Evolutionary conservation across 2,113 vertebrate species (phyloP).

Genomic region (Lethenteron camtschaticum): DNA sequence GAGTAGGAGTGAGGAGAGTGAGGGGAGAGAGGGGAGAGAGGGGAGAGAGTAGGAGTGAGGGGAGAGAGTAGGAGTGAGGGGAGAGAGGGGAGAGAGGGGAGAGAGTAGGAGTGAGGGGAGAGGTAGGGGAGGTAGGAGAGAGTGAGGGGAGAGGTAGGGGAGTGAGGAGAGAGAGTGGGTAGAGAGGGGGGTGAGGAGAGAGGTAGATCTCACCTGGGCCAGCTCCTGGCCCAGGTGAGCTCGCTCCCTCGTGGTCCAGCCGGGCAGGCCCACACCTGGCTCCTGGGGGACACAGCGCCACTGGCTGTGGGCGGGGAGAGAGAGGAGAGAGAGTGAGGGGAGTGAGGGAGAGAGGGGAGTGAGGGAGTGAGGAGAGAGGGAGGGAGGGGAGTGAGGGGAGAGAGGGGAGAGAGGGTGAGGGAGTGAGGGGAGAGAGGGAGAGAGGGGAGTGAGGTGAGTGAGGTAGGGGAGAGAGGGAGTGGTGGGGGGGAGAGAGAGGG

Average conservation of each 20-base stretch:
- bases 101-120: too few species aligned
- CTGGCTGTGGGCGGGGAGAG: too few species aligned
- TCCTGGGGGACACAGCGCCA: too few species aligned
- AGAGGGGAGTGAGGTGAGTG: background rate
- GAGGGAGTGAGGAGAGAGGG: background rate
- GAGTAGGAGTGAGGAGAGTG: background rate
- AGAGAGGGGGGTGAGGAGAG: background rate
- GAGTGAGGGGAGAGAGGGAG: fast-evolving
- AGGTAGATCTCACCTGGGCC: too few species aligned
- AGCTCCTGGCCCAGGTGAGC: too few species aligned
- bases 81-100: fast-evolving
- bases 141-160: background rate
- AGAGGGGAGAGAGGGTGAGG: fast-evolving
- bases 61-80: background rate
- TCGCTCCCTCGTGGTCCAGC: too few species aligned
- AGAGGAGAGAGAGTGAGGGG: background rate
- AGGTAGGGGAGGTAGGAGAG: background rate
- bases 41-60: background rate
- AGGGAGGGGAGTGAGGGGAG: background rate
- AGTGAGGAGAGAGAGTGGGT: background rate
- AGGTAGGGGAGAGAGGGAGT: fast-evolving
- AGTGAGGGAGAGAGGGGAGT: background rate
- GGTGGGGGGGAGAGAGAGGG: background rate
- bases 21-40: background rate
- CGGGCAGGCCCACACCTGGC: too few species aligned